phyloP scores from a whole-genome alignment of 2,888 invertebrate genomes.

The Pterobdella sp. region DNA sequence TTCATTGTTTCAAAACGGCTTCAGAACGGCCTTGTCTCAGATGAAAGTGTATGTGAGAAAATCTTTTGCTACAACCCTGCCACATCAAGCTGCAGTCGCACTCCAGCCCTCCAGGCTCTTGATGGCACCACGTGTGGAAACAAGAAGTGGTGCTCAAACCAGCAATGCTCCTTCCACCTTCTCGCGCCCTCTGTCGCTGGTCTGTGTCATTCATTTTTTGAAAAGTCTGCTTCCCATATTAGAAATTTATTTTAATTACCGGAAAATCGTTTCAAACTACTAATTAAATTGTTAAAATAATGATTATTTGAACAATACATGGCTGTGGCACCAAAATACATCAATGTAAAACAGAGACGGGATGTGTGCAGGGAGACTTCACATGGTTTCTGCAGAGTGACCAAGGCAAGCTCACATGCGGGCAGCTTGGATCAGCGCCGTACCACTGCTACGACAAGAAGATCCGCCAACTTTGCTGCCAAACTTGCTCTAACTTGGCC shows the following conservation, averaged over 20 bases:
- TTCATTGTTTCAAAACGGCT: background rate
- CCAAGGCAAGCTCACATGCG: background rate
- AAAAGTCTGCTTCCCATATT: too few relatives aligned
- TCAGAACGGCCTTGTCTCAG: background rate
- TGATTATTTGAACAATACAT: too few relatives aligned
- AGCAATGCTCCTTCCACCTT: background rate
- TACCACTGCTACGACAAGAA: background rate
- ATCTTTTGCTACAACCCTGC: background rate
- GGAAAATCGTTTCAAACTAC: too few relatives aligned
- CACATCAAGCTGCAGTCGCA: constrained; percentile 3
- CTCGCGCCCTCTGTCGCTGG: background rate
- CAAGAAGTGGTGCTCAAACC: background rate
- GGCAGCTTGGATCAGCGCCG: background rate
- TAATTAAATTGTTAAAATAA: too few relatives aligned
- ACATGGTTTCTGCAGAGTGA: background rate
- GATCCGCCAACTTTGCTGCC: background rate
- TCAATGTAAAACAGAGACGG: background rate
- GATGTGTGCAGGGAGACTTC: background rate
- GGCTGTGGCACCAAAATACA: too few relatives aligned
- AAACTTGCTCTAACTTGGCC: background rate
- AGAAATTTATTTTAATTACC: too few relatives aligned
- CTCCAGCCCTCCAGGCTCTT: background rate
- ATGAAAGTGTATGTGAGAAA: background rate
- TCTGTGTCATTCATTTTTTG: too few relatives aligned
- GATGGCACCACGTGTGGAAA: background rate